These are phyloP conservation scores for Tribolium freemani DNA, from an alignment of 2,888 invertebrate species.

Conservation along the genomic window DNA sequence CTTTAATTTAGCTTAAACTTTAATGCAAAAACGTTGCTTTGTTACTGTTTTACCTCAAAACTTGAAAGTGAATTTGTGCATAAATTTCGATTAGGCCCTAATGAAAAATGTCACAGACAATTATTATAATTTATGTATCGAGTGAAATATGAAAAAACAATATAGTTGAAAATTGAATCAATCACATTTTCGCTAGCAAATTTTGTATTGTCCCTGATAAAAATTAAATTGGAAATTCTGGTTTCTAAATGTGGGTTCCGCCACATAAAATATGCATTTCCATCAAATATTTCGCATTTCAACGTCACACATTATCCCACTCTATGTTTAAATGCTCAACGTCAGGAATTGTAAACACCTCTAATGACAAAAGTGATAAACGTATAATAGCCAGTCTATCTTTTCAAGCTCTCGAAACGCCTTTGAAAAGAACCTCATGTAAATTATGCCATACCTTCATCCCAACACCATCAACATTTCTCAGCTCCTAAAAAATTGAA, in stretches of 20 bases:
- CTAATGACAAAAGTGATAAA: neutral
- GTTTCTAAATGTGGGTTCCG: no score
- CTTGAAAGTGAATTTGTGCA: neutral
- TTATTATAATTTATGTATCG: neutral
- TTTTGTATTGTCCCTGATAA: neutral
- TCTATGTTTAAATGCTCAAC: neutral
- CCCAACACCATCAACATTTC: constrained; percentile 2
- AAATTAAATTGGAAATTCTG: neutral
- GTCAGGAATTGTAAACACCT: neutral
- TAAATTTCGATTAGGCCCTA: neutral
- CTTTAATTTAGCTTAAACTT: no score
- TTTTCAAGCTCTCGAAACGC: neutral
- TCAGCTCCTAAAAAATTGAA: constrained; percentile 14
- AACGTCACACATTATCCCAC: no score
- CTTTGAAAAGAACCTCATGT: neutral
- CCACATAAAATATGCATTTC: neutral
- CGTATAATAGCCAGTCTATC: neutral
- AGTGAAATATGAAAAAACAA: neutral
- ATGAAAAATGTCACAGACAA: neutral
- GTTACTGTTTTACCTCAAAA: neutral
- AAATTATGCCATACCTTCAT: constrained; percentile 4
- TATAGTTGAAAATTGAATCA: neutral
- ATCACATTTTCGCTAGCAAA: neutral
- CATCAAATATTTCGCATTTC: neutral
- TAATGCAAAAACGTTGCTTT: no score